These are phyloP conservation scores for Mixornis gularis DNA, from an alignment of 2,113 vertebrate species.

Conservation along the genomic window DNA sequence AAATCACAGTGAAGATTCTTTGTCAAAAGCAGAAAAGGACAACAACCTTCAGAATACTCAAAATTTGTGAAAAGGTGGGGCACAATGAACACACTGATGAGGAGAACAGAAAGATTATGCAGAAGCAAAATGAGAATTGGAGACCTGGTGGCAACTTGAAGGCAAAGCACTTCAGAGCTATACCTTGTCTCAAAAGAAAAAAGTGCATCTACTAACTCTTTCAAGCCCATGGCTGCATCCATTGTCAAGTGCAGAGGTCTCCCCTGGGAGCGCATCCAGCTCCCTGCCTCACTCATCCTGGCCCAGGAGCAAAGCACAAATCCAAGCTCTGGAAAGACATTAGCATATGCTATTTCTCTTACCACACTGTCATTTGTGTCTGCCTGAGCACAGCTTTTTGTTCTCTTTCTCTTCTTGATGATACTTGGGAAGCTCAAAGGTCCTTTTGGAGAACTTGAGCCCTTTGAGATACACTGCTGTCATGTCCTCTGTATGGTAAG, in stretches of 20 bases:
- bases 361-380: not conserved
- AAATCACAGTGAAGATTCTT: not conserved
- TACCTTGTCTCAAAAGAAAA: not conserved
- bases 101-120: not conserved
- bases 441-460: not conserved
- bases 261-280: not conserved
- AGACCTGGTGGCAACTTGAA: not conserved
- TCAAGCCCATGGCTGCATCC: not conserved
- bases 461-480: not conserved
- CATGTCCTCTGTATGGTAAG: not conserved
- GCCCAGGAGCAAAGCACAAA: not conserved
- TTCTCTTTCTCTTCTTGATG: not conserved
- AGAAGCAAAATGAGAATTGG: not conserved
- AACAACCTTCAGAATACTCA: not conserved
- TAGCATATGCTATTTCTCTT: not conserved
- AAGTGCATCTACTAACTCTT: not conserved
- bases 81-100: not conserved
- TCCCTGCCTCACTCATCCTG: not conserved
- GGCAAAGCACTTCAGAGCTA: not conserved
- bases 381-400: not conserved
- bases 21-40: not conserved
- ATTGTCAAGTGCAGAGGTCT: accelerated
- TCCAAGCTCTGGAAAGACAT: not conserved
- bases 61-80: not conserved
- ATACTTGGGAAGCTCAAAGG: not conserved